Evolutionary conservation across 1,140 invertebrate species (phyloP).

Genomic region (Zeugodacus cucurbitae): DNA sequence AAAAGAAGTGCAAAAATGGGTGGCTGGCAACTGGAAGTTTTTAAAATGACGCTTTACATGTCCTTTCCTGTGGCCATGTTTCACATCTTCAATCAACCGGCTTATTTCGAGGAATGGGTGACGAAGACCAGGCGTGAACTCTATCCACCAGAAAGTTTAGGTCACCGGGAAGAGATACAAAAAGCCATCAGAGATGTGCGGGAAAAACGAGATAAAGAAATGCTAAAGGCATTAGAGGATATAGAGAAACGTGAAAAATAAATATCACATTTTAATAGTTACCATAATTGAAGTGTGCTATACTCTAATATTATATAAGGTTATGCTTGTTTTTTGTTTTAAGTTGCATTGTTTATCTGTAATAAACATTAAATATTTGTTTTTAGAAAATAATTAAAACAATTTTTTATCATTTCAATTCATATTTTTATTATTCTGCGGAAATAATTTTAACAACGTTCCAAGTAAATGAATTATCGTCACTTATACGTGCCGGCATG

Average conservation of each 20-base stretch:
- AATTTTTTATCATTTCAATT: too few species aligned
- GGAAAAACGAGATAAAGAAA: conserved; percentile 67
- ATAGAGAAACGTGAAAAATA: conserved; percentile 50
- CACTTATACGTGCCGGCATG: too few species aligned
- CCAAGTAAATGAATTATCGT: too few species aligned
- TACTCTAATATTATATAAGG: not conserved
- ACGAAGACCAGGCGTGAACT: conserved; percentile 75
- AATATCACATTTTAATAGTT: too few species aligned
- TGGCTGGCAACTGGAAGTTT: conserved; percentile 82
- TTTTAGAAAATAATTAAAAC: too few species aligned
- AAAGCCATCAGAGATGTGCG: conserved; percentile 71
- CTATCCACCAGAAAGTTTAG: conserved; percentile 75
- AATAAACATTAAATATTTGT: not conserved
- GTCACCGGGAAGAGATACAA: conserved; percentile 70
- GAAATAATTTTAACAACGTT: too few species aligned
- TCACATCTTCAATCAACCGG: conserved; percentile 86
- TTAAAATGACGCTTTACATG: conserved; percentile 86
- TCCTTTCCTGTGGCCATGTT: conserved; percentile 85
- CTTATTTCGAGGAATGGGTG: conserved; percentile 84
- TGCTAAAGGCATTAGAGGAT: conserved; percentile 65
- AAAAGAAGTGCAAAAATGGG: conserved; percentile 71
- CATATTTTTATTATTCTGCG: too few species aligned
- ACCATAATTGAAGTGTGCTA: too few species aligned
- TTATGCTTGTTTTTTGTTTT: not conserved
- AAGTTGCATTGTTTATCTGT: not conserved